These are phyloP conservation scores for Altica lythri DNA, from an alignment of 2,888 invertebrate genomes.

Conservation along the genomic window DNA sequence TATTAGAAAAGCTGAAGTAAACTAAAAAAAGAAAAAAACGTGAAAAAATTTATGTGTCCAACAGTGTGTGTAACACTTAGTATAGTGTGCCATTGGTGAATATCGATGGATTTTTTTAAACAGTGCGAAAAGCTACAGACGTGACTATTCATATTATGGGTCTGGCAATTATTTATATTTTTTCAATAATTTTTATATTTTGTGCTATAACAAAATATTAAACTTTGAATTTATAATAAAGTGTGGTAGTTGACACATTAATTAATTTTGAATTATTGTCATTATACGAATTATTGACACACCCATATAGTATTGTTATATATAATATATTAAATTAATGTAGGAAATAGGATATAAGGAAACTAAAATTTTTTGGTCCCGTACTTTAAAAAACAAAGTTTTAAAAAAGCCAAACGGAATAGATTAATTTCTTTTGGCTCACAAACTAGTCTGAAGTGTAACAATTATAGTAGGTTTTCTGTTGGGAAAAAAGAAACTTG, in stretches of 20 bases:
- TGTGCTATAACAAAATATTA: too few species aligned
- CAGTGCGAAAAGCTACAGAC: slow-evolving; percentile 57
- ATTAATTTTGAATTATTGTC: too few species aligned
- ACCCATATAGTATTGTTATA: slow-evolving; percentile 63
- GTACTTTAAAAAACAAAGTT: slow-evolving; percentile 29
- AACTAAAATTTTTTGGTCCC: slow-evolving; percentile 41
- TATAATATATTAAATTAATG: slow-evolving; percentile 60
- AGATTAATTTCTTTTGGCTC: slow-evolving; percentile 28
- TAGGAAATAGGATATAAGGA: slow-evolving; percentile 51
- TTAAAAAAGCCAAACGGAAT: slow-evolving; percentile 24
- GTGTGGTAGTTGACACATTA: too few species aligned
- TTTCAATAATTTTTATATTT: too few species aligned
- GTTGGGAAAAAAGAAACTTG: slow-evolving; percentile 21
- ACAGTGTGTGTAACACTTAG: slow-evolving; percentile 55
- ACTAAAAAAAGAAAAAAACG: slow-evolving; percentile 20
- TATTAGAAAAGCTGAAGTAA: slow-evolving; percentile 19
- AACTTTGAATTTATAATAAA: too few species aligned
- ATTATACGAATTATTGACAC: slow-evolving; percentile 13
- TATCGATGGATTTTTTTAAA: slow-evolving; percentile 59
- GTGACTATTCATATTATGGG: slow-evolving; percentile 50
- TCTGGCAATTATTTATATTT: slow-evolving; percentile 17
- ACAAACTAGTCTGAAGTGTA: slow-evolving; percentile 30
- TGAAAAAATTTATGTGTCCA: slow-evolving; percentile 51
- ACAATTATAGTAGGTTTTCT: slow-evolving; percentile 28
- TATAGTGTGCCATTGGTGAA: slow-evolving; percentile 60